These are phyloP conservation scores for Lysandra coridon DNA, from an alignment of 2,888 invertebrate genomes.

Conservation along the genomic window DNA sequence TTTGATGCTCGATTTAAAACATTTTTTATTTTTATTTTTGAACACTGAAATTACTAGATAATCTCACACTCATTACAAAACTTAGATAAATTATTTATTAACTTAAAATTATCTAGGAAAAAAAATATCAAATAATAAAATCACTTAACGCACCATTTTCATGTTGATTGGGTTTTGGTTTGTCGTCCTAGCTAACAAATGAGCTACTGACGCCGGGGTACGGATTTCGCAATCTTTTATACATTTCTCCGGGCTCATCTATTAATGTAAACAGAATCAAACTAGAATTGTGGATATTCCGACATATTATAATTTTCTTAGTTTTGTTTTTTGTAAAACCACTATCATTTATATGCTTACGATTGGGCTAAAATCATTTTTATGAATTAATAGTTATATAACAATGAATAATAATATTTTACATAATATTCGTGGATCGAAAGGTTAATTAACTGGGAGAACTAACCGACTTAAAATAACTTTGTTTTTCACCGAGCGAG, in stretches of 20 bases:
- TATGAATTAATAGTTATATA: too few species aligned
- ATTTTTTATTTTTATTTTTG: background rate
- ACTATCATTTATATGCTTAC: too few species aligned
- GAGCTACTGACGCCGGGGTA: constrained; percentile 65
- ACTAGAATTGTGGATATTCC: constrained; percentile 64
- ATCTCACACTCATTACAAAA: background rate
- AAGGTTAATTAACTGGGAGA: too few species aligned
- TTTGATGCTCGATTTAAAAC: background rate
- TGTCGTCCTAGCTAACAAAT: constrained; percentile 57
- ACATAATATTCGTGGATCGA: too few species aligned
- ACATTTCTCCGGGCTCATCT: constrained; percentile 61
- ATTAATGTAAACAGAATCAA: constrained; percentile 65
- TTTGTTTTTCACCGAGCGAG: too few species aligned
- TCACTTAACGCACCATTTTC: constrained; percentile 64
- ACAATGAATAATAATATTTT: too few species aligned
- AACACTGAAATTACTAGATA: background rate
- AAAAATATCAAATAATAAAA: background rate
- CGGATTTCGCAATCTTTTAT: constrained; percentile 66
- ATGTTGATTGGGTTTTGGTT: constrained; percentile 59
- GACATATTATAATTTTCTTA: constrained; percentile 37
- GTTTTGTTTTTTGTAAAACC: too few species aligned
- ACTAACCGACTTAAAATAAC: too few species aligned
- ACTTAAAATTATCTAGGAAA: background rate
- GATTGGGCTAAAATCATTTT: too few species aligned
- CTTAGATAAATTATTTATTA: background rate